Evolutionary conservation across 2,888 invertebrate species (phyloP).

Genomic region (Chelonus formosanus): DNA sequence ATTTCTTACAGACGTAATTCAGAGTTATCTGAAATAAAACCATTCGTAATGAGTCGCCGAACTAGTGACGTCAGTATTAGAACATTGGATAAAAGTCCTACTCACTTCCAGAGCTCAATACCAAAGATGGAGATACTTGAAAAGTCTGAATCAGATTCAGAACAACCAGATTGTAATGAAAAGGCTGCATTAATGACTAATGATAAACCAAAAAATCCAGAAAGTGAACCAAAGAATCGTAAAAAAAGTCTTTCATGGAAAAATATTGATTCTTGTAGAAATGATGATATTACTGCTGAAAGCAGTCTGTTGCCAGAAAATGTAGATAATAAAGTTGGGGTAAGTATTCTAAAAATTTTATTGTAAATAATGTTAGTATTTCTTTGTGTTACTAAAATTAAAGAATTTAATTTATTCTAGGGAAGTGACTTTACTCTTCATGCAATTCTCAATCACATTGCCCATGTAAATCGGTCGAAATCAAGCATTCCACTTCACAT

Average conservation of each 20-base stretch:
- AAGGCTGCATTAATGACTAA: conserved; percentile 55
- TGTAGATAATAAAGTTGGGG: conserved; percentile 48
- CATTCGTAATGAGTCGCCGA: conserved; percentile 53
- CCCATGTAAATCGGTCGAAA: conserved; percentile 67
- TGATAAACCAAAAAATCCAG: conserved; percentile 49
- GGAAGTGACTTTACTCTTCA: conserved; percentile 65
- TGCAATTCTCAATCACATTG: conserved; percentile 68
- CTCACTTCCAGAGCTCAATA: conserved; percentile 49
- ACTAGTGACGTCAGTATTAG: conserved; percentile 58
- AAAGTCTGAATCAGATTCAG: conserved; percentile 60
- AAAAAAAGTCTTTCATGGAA: conserved; percentile 66
- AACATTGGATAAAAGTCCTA: conserved; percentile 55
- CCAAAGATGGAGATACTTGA: conserved; percentile 53
- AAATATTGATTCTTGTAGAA: conserved; percentile 52
- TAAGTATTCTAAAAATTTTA: conserved; percentile 34
- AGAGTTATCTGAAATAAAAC: conserved; percentile 49
- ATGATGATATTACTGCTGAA: conserved; percentile 61
- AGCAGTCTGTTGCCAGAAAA: conserved; percentile 59
- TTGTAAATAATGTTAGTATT: conserved; percentile 1
- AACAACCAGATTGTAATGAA: conserved; percentile 59
- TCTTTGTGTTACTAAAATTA: neutral
- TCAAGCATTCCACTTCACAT: conserved; percentile 58
- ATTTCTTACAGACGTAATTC: conserved; percentile 51
- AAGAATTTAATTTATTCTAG: conserved; percentile 44
- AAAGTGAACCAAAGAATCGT: conserved; percentile 48